Percentiles rank a stretch among this genome's conserved stretches.
Conservation (phyloP, 2,888 invertebrate genomes). For the Brachylomia viminalis region DNA sequence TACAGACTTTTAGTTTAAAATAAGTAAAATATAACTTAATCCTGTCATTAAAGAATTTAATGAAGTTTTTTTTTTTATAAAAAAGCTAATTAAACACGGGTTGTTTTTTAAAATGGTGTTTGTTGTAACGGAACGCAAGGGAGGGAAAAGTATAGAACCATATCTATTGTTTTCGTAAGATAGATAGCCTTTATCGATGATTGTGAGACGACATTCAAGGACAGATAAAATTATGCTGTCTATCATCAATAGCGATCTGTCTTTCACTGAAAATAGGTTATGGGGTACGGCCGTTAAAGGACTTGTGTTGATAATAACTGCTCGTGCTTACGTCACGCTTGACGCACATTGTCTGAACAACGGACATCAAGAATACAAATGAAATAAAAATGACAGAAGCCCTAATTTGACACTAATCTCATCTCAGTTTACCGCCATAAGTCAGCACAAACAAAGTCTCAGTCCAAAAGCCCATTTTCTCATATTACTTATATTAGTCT, state of each 20-base stretch:
- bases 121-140: not conserved
- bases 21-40: too few relatives aligned
- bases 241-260: not conserved
- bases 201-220: not conserved
- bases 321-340: not conserved
- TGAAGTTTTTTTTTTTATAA: too few relatives aligned
- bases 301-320: not conserved
- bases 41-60: too few relatives aligned
- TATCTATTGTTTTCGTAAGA: not conserved
- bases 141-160: not conserved
- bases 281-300: not conserved
- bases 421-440: not conserved
- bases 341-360: not conserved
- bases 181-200: not conserved
- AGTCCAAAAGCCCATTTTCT: slow-evolving; percentile 10
- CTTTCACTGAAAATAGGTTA: not conserved
- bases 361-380: not conserved
- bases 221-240: not conserved
- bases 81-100: too few relatives aligned
- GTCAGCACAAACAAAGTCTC: slow-evolving; percentile 1
- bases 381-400: slow-evolving; percentile 7
- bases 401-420: slow-evolving; percentile 7
- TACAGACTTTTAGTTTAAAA: too few relatives aligned
- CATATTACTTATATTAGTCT: too few relatives aligned
- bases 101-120: too few relatives aligned